A percentile compares a stretch with the other conserved stretches of the same genome.
These are phyloP conservation scores for Arbacia lixula DNA, from an alignment of 53 echinoderm and acorn worm species.

Conservation along the genomic window DNA sequence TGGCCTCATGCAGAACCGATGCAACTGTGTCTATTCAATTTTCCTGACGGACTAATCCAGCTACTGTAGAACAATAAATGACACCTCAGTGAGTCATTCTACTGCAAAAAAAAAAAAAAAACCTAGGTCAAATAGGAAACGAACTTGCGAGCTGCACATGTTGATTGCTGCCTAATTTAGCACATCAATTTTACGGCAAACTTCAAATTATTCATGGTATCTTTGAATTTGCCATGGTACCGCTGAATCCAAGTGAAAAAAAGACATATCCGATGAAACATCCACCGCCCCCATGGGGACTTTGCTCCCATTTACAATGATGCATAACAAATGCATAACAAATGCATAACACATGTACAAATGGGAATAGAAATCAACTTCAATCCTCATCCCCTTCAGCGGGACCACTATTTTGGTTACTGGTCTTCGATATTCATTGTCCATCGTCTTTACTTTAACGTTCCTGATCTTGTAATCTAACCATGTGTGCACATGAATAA, in stretches of 20 bases:
- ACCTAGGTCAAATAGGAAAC: too few relatives aligned
- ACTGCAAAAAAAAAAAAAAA: too few relatives aligned
- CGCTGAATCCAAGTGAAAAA: background rate
- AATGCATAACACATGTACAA: too few relatives aligned
- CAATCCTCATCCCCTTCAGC: too few relatives aligned
- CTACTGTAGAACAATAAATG: too few relatives aligned
- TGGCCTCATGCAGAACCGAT: too few relatives aligned
- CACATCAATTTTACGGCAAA: background rate
- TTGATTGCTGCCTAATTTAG: background rate
- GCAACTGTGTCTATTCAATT: too few relatives aligned
- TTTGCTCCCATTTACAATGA: background rate
- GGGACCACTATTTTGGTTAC: slow-evolving; percentile 49
- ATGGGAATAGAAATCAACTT: too few relatives aligned
- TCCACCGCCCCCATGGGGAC: background rate
- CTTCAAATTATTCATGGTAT: background rate
- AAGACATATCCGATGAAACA: background rate
- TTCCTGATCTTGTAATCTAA: slow-evolving; percentile 36
- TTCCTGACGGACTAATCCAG: too few relatives aligned
- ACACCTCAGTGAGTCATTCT: too few relatives aligned
- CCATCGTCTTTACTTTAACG: slow-evolving; percentile 52
- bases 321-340: too few relatives aligned
- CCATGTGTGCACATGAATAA: slow-evolving; percentile 66
- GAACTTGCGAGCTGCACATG: background rate
- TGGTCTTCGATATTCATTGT: slow-evolving; percentile 37
- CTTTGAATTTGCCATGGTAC: background rate